Conservation (phyloP, 2,113 vertebrate species). For the Anguilla japonica region DNA sequence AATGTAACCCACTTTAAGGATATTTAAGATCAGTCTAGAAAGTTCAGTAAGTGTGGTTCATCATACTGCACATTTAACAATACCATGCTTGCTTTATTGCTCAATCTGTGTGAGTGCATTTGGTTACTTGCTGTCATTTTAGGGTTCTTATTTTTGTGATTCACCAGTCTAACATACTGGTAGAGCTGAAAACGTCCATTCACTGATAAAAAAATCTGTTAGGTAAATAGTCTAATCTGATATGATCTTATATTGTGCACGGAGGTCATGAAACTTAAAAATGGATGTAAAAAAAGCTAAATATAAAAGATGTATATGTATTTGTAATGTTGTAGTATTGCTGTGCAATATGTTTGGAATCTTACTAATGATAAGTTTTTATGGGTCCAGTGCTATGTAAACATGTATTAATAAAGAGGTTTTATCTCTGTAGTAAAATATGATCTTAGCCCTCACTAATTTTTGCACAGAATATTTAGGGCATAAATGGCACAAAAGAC, state of each 20-base stretch:
- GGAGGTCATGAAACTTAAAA: background rate
- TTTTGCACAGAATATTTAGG: background rate
- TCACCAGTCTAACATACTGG: background rate
- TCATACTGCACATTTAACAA: background rate
- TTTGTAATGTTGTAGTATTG: background rate
- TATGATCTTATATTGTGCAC: background rate
- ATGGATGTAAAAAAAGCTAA: background rate
- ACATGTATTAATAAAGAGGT: slow-evolving; percentile 9
- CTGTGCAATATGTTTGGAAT: background rate
- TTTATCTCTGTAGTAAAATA: no score
- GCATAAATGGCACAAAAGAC: background rate
- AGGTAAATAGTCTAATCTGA: background rate
- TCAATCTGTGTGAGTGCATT: background rate
- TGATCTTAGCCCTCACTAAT: background rate
- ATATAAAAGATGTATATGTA: background rate
- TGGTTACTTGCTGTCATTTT: background rate
- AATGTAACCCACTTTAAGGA: background rate
- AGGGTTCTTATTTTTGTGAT: background rate
- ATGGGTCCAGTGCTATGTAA: slow-evolving; percentile 6
- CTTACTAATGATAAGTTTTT: background rate
- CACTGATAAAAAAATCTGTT: background rate
- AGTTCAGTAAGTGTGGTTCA: background rate
- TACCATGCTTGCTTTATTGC: background rate
- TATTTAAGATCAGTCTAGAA: background rate
- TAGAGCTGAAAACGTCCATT: background rate